Percentiles rank a stretch among this genome's conserved stretches.
Evolutionary conservation across 1,140 invertebrate genomes (phyloP).

Genomic region (Atta colombica): DNA sequence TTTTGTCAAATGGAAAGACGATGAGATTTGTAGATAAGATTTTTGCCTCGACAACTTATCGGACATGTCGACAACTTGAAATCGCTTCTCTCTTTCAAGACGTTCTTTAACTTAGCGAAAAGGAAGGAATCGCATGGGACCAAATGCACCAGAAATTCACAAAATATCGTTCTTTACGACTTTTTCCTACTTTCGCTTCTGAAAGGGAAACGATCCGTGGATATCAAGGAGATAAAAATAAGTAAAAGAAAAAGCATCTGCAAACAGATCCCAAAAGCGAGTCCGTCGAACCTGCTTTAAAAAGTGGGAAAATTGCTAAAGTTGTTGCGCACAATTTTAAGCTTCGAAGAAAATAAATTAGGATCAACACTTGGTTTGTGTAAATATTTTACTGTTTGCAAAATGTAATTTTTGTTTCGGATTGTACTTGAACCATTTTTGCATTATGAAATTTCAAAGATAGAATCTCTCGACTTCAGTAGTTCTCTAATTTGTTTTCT

Average conservation of each 20-base stretch:
- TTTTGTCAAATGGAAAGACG: not conserved
- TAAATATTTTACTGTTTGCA: conserved; percentile 33
- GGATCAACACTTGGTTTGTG: conserved; percentile 6
- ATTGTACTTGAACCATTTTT: not conserved
- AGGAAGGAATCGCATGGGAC: conserved; percentile 27
- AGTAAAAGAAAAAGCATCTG: not conserved
- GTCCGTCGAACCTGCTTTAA: not conserved
- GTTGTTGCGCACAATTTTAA: conserved; percentile 3
- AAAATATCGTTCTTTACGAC: conserved; percentile 44
- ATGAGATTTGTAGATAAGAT: conserved; percentile 35
- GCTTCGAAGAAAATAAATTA: conserved; percentile 13
- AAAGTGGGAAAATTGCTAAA: conserved; percentile 4
- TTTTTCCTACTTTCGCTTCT: conserved; percentile 12
- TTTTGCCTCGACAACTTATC: conserved; percentile 42
- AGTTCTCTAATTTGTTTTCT: conserved; percentile 17
- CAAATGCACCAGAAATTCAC: conserved; percentile 44
- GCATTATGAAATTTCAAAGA: conserved; percentile 35
- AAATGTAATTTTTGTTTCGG: conserved; percentile 26
- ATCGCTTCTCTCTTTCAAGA: conserved; percentile 41
- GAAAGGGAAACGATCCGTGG: conserved; percentile 34
- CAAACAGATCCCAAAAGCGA: conserved; percentile 2
- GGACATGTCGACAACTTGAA: conserved; percentile 37
- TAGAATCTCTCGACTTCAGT: not conserved
- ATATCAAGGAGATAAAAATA: conserved; percentile 23
- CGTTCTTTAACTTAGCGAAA: conserved; percentile 31